These are phyloP conservation scores for Spodoptera frugiperda DNA, from an alignment of 1,140 invertebrate genomes.

Conservation along the genomic window DNA sequence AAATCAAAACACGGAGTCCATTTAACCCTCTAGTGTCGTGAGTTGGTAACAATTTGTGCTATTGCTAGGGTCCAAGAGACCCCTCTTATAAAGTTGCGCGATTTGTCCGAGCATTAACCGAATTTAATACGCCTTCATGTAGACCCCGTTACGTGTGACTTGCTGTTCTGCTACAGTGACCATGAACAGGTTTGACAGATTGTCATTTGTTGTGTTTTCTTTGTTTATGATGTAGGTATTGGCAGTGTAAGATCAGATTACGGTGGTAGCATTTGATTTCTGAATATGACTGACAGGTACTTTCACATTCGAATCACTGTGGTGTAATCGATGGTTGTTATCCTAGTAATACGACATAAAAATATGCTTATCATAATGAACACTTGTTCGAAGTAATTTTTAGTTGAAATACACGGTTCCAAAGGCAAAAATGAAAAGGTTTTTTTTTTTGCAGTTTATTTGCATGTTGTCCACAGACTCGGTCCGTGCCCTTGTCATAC, in stretches of 20 bases:
- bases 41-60: slow-evolving; percentile 49
- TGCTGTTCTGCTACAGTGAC: slow-evolving; percentile 44
- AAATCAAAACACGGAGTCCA: slow-evolving; percentile 47
- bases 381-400: slow-evolving; percentile 25
- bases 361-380: slow-evolving; percentile 46
- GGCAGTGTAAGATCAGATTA: too few relatives aligned
- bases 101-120: slow-evolving; percentile 52
- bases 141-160: slow-evolving; percentile 52
- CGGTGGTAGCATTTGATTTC: too few relatives aligned
- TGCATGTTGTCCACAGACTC: slow-evolving; percentile 16
- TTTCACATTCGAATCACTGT: too few relatives aligned
- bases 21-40: slow-evolving; percentile 46
- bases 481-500: background rate
- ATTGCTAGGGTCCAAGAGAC: slow-evolving; percentile 45
- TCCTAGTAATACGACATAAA: slow-evolving; percentile 46
- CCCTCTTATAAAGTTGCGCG: slow-evolving; percentile 53
- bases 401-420: background rate
- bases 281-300: too few relatives aligned
- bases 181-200: slow-evolving; percentile 3
- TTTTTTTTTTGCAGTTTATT: background rate
- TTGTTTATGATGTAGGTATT: too few relatives aligned
- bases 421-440: slow-evolving; percentile 3
- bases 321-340: slow-evolving; percentile 43
- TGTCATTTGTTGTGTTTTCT: background rate
- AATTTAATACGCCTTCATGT: slow-evolving; percentile 55